Evolutionary conservation across 1,140 invertebrate species (phyloP), one percentile per base, ranked within the genome.

Genomic region (Apis dorsata): DNA sequence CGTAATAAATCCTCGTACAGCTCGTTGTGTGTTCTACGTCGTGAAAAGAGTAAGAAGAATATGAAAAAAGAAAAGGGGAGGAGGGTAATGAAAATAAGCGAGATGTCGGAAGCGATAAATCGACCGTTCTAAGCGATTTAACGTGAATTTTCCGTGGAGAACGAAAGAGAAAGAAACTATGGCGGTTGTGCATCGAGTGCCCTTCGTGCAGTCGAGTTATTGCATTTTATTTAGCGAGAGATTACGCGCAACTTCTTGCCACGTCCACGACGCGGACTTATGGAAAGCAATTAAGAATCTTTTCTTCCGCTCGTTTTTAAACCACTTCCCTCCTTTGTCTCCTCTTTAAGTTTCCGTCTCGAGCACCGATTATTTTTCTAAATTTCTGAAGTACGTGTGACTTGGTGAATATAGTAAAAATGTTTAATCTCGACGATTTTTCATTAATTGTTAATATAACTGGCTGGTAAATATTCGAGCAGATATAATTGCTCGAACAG

Each of bases 151-250:
- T 51, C 65, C 49, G n/a, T 21, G 2, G 10, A 28, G 1, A 9
- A 5, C 1, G 11, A 1, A 5, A 44, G 21, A n/a, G 8, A 21
- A n/a, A 60, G 21, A 63, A 63, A 24, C 8, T 3, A 12, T 24
- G 51, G 17, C 55, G 55, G 17, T 53, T 51, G 28, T 21, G 75
- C 28, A 65, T 77, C 62, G 19, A 77, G 62, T 53, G 49, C 68
- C 15, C 57, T 24, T 55, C 17, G 60, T n/a, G 15, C 62, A 53
- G 24, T 17, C 28, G 34, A 34, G 34, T 34, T 34, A 34, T 34
- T 66, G 62, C 75, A n/a, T 66, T 77, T 77, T 77, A 77, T 77
- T 77, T 77, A 65, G 51, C 74, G 74, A 76, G 75, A 65, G 62
- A 77, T 65, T n/a, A 53, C 51, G 44, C 21, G 62, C 24, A 55